These are phyloP conservation scores for Lagopus leucura DNA, from an alignment of 2,113 vertebrate genomes.

Conservation along the genomic window DNA sequence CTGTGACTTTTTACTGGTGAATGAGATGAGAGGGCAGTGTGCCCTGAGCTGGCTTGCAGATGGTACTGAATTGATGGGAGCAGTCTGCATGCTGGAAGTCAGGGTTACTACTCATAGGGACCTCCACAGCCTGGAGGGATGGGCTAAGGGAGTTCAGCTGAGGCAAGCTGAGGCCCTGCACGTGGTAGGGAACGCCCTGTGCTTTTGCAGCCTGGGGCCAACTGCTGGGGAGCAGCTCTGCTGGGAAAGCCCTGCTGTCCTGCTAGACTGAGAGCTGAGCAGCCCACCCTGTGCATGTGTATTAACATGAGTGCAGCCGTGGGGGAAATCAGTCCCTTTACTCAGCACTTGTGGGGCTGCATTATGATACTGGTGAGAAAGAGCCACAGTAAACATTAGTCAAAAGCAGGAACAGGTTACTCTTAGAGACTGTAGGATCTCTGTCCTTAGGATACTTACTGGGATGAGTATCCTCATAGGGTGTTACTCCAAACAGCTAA, in stretches of 20 bases:
- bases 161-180: background rate
- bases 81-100: rapidly evolving
- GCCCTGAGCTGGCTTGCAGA: background rate
- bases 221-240: background rate
- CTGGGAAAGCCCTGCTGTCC: background rate
- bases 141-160: rapidly evolving
- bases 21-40: background rate
- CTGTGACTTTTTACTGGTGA: background rate
- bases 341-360: background rate
- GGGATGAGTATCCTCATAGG: background rate
- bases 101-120: background rate
- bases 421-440: background rate
- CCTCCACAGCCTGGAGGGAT: background rate
- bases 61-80: background rate
- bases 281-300: background rate
- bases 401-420: background rate
- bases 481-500: background rate
- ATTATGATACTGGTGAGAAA: background rate
- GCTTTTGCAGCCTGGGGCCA: background rate
- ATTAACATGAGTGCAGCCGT: background rate
- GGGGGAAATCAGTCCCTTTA: background rate
- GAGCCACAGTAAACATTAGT: background rate
- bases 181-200: rapidly evolving
- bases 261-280: background rate
- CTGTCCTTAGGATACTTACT: background rate